Evolutionary conservation across 2,113 vertebrate genomes (phyloP).

Genomic region (Isurus oxyrinchus): DNA sequence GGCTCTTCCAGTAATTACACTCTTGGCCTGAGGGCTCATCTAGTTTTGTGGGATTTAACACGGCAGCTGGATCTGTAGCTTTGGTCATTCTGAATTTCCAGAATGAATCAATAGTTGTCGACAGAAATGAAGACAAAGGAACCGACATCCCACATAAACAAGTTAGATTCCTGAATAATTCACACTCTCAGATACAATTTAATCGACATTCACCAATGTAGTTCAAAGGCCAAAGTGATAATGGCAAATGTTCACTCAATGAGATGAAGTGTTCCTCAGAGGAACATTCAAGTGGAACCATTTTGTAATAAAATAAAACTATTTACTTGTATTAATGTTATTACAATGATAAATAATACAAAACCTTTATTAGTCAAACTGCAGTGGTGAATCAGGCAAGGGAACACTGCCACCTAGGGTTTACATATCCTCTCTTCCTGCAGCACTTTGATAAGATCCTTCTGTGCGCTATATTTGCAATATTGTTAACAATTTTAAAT

Average conservation of each 20-base stretch:
- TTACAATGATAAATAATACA: neutral
- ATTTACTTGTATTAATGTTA: neutral
- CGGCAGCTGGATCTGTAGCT: neutral
- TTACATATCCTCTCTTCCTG: neutral
- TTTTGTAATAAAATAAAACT: neutral
- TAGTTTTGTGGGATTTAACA: neutral
- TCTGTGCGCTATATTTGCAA: neutral
- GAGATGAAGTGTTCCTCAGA: neutral
- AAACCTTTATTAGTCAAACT: neutral
- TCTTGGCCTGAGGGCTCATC: neutral
- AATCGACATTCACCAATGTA: neutral
- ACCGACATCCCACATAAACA: neutral
- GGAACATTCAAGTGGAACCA: neutral
- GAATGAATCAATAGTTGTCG: neutral
- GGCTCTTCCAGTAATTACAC: neutral
- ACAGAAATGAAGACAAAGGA: neutral
- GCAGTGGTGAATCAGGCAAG: neutral
- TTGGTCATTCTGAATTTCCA: neutral
- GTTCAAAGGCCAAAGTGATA: neutral
- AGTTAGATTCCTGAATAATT: neutral
- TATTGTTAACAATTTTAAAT: neutral
- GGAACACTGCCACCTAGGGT: neutral
- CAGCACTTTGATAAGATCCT: neutral
- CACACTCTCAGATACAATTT: neutral
- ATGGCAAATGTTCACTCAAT: neutral